These are phyloP conservation scores for Crossocerus cetratus DNA, from an alignment of 2,888 invertebrate genomes.

Conservation along the genomic window DNA sequence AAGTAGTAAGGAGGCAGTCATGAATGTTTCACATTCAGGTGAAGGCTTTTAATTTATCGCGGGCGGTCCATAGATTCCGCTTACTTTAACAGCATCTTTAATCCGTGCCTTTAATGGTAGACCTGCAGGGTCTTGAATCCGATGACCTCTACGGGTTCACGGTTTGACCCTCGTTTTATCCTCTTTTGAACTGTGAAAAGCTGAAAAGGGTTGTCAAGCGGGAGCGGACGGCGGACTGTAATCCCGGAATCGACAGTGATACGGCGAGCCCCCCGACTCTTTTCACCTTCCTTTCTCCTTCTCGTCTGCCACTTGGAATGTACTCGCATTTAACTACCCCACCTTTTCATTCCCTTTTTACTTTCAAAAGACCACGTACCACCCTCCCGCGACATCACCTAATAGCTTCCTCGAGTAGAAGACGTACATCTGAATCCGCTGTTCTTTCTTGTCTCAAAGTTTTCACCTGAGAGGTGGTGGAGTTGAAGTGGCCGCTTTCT, in stretches of 20 bases:
- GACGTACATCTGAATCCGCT: too few relatives aligned
- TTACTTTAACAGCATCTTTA: slow-evolving; percentile 30
- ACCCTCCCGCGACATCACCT: too few relatives aligned
- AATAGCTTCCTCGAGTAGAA: too few relatives aligned
- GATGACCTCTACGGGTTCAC: slow-evolving; percentile 39
- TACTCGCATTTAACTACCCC: slow-evolving; percentile 44
- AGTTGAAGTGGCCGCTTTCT: too few relatives aligned
- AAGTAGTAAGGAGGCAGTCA: not conserved
- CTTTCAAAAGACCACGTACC: slow-evolving; percentile 32
- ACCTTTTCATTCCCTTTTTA: slow-evolving; percentile 37
- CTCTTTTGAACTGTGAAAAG: slow-evolving; percentile 46
- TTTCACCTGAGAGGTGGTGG: too few relatives aligned
- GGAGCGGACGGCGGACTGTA: slow-evolving; percentile 24
- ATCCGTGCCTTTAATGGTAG: slow-evolving; percentile 11
- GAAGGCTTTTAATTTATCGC: not conserved
- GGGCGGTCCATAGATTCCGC: not conserved
- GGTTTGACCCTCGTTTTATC: slow-evolving; percentile 36
- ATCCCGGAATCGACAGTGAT: slow-evolving; percentile 48
- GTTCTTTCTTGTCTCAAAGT: too few relatives aligned
- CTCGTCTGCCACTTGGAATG: slow-evolving; percentile 35
- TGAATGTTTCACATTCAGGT: not conserved
- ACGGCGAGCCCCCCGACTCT: slow-evolving; percentile 29
- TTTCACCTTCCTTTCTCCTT: slow-evolving; percentile 28
- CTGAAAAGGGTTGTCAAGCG: slow-evolving; percentile 43
- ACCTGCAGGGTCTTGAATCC: slow-evolving; percentile 30